Evolutionary conservation across 1,140 invertebrate genomes (phyloP), one percentile per base, ranked within the genome.

Genomic region (Neomicropteryx cornuta): DNA sequence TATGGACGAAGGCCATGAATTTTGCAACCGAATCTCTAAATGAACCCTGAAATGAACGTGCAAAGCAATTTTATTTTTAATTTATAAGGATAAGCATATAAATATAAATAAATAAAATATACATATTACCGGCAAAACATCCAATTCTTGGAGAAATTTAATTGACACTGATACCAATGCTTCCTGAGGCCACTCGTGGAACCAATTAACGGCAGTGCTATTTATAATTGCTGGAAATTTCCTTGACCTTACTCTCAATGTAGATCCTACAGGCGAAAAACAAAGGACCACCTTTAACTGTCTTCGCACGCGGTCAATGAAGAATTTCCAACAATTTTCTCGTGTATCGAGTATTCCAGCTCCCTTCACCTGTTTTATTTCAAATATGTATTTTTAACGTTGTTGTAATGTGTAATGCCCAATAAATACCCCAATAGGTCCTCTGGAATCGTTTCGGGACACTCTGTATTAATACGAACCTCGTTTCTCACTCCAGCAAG

Each of bases 281-380:
- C 90, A 96, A 4, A 97, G 63, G 27, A 96, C 87, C 32, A 94
- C 77, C 68, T 95, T 93, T 10, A 97, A 66, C 58, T 89, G 81
- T 45, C 84, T 78, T 45, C 91, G 75, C 11, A 97, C 92, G 55
- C 89, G 74, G 56, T 97, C 91, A 48, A 97, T 92, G 60, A 97
- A 97, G 63, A 94, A 95, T 60, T 87, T 92, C 93, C 93, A 98
- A 60, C 92, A 96, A 54, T 92, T 94, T 66, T 97, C 92, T 49
- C 90, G 71, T 1, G 88, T 88, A 60, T 97, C 93, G 36, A 90
- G 55, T 66, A 87, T 62, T 31, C 85, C 84, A 22, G 83, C 83
- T 20, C 83, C 83, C 71, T 87, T 88, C 2, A 83, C 81, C 70
- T 80, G 53, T 41, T 62, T 60, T 1, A 32, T 2, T 6, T 24